Evolutionary conservation across 2,113 vertebrate genomes (phyloP).

Genomic region (Nanger granti): DNA sequence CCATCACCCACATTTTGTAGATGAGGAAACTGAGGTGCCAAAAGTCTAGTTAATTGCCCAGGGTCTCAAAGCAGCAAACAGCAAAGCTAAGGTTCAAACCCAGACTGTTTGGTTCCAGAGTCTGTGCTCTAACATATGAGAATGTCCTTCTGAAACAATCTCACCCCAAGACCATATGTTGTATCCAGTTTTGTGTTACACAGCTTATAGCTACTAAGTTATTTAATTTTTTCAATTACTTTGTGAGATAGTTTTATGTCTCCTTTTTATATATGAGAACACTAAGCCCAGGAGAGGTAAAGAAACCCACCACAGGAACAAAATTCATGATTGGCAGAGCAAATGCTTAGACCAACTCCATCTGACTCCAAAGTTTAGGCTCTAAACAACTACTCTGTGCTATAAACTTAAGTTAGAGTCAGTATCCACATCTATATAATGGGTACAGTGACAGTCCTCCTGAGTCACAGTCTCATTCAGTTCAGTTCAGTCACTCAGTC

Average conservation of each 20-base stretch:
- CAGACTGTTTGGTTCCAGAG: not conserved
- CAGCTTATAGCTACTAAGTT: not conserved
- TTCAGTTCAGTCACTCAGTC: too few species aligned
- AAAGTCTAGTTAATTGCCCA: not conserved
- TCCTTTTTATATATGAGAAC: not conserved
- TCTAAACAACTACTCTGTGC: not conserved
- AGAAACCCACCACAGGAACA: not conserved
- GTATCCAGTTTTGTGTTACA: not conserved
- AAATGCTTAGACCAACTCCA: not conserved
- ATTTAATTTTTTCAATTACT: not conserved
- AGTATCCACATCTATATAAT: not conserved
- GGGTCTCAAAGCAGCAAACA: not conserved
- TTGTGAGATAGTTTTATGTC: not conserved
- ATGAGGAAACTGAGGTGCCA: not conserved
- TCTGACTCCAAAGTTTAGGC: not conserved
- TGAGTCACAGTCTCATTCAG: not conserved
- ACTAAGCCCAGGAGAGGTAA: not conserved
- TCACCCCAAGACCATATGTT: not conserved
- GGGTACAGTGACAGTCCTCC: not conserved
- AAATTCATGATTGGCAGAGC: not conserved
- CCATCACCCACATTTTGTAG: not conserved
- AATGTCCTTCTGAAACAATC: not conserved
- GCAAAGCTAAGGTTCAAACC: not conserved
- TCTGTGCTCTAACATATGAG: not conserved
- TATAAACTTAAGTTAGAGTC: not conserved